phyloP scores from a whole-genome alignment of 2,888 invertebrate genomes.

The Apomyelois bistriatella region DNA sequence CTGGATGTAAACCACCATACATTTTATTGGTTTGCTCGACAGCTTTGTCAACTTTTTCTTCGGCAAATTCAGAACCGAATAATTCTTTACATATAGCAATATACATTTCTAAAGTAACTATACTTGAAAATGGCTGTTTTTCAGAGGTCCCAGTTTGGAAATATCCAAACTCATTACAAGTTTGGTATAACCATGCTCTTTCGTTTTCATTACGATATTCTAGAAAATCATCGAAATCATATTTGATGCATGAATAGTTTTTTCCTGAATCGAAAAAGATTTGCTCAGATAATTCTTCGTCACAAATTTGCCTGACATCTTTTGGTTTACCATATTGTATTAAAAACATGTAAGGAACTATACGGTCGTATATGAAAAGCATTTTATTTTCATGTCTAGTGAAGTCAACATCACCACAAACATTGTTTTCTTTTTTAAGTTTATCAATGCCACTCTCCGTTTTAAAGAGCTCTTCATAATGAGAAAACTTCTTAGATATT shows the following conservation, averaged over 20 bases:
- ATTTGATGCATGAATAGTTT: neutral
- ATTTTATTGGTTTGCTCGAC: constrained; percentile 3
- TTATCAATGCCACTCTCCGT: neutral
- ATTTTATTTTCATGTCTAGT: neutral
- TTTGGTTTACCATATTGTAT: neutral
- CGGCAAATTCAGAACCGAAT: neutral
- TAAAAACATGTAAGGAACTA: neutral
- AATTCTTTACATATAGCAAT: neutral
- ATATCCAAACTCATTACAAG: constrained; percentile 17
- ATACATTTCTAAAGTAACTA: neutral
- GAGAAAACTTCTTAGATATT: neutral
- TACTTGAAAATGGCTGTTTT: neutral
- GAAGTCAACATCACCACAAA: constrained; percentile 8
- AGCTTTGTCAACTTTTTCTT: neutral
- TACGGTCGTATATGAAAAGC: neutral
- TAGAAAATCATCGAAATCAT: neutral
- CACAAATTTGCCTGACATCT: neutral
- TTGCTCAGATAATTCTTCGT: neutral
- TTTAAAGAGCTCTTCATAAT: neutral
- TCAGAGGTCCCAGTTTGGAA: neutral
- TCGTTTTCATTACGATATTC: neutral
- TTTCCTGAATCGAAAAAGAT: too few species aligned
- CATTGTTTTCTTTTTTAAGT: constrained; percentile 12
- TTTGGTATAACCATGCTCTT: constrained; percentile 11
- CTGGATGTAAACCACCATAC: constrained; percentile 13